Conservation (phyloP, 2,888 invertebrate species). For the Drosophila melanosoma region DNA sequence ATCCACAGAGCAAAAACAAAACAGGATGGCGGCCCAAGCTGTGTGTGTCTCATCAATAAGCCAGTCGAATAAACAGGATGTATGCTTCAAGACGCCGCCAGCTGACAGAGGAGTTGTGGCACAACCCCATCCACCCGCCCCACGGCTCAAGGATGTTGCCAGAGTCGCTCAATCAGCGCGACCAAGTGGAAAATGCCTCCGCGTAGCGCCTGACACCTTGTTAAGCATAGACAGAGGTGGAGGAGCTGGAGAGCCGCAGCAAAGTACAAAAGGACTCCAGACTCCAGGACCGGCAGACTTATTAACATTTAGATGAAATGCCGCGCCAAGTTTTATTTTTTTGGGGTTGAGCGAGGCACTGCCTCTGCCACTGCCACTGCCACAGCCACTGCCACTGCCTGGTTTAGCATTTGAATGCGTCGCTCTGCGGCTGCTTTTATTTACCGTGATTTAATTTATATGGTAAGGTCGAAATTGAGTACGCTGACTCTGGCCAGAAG, state of each 20-base stretch:
- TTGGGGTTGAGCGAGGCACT: conserved; percentile 10
- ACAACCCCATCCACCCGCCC: not conserved
- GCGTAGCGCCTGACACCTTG: conserved; percentile 73
- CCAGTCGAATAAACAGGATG: conserved; percentile 78
- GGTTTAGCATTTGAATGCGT: conserved; percentile 67
- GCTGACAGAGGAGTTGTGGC: conserved; percentile 51
- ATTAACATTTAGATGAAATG: conserved; percentile 79
- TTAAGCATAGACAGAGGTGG: conserved; percentile 39
- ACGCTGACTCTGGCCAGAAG: not conserved
- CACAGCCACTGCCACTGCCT: not conserved
- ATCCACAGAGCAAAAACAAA: conserved; percentile 51
- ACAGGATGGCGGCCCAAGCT: conserved; percentile 33
- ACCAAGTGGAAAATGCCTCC: conserved; percentile 77
- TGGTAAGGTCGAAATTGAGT: conserved; percentile 24
- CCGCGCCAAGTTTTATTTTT: conserved; percentile 40
- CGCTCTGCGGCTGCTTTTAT: conserved; percentile 49
- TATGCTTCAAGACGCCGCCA: conserved; percentile 62
- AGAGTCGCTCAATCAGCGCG: conserved; percentile 74
- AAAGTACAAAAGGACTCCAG: conserved; percentile 7
- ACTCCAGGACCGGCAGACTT: conserved; percentile 54
- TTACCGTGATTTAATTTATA: conserved; percentile 75
- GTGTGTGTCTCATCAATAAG: conserved; percentile 72
- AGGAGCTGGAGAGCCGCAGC: conserved; percentile 10
- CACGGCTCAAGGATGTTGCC: conserved; percentile 19
- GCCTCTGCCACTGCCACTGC: conserved; percentile 1